A percentile compares a stretch with the other conserved stretches of the same genome.
Conservation (phyloP, 2,888 invertebrate species). For the Scotopteryx bipunctaria region DNA sequence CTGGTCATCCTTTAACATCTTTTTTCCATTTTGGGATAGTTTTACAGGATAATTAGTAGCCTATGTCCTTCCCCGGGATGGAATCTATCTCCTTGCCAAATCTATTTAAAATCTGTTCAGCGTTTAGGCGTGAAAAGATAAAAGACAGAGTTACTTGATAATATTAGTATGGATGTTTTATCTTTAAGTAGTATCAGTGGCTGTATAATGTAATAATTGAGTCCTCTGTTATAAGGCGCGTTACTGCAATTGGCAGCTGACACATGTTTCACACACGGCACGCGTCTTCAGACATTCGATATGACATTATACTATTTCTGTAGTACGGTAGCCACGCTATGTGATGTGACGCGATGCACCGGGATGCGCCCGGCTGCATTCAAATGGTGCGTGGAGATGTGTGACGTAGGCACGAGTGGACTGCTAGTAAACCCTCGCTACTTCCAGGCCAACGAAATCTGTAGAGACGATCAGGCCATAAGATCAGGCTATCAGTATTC, state of each 20-base stretch:
- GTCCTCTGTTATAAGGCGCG: slow-evolving; percentile 13
- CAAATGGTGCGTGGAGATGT: slow-evolving; percentile 80
- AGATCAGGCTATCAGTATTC: neutral
- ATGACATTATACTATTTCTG: slow-evolving; percentile 79
- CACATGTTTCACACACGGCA: slow-evolving; percentile 32
- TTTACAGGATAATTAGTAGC: too few relatives aligned
- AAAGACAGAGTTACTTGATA: too few relatives aligned
- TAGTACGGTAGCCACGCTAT: slow-evolving; percentile 52
- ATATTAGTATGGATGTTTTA: too few relatives aligned
- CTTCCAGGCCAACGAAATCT: slow-evolving; percentile 41
- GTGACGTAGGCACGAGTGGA: slow-evolving; percentile 58
- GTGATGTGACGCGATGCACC: slow-evolving; percentile 65
- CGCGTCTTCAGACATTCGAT: slow-evolving; percentile 61
- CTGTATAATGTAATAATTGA: neutral
- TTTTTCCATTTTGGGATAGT: too few relatives aligned
- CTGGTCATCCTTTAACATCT: too few relatives aligned
- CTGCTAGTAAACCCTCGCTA: slow-evolving; percentile 59
- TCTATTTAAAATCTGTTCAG: too few relatives aligned
- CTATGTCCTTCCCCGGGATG: too few relatives aligned
- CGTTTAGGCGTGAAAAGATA: too few relatives aligned
- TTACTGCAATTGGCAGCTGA: slow-evolving; percentile 34
- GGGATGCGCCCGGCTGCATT: slow-evolving; percentile 73
- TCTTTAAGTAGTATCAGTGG: neutral
- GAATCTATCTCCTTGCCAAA: too few relatives aligned
- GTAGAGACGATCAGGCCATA: slow-evolving; percentile 49